phyloP scores from a whole-genome alignment of 1,140 invertebrate genomes.

The Pseudomyrmex dendroicus region DNA sequence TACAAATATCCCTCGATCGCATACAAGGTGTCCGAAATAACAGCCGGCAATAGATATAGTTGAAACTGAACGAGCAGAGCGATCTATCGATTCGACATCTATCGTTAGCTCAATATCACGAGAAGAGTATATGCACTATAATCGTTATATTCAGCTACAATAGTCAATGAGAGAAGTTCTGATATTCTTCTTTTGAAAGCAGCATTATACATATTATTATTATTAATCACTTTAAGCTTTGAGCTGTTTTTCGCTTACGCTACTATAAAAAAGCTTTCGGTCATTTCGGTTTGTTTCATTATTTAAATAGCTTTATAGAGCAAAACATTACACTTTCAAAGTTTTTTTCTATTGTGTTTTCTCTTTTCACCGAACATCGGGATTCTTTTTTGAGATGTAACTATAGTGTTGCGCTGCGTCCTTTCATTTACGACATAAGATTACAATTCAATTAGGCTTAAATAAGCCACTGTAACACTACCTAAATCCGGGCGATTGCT shows the following conservation, averaged over 20 bases:
- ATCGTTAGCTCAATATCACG: background rate
- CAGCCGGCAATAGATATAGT: background rate
- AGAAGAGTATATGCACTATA: background rate
- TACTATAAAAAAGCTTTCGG: slow-evolving; percentile 13
- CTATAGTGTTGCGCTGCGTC: background rate
- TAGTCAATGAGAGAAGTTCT: slow-evolving; percentile 6
- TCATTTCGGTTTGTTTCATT: slow-evolving; percentile 32
- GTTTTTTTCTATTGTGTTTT: background rate
- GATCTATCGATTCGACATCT: background rate
- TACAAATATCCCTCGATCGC: slow-evolving; percentile 36
- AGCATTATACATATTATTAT: slow-evolving; percentile 27
- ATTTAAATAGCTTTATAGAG: slow-evolving; percentile 39
- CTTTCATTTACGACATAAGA: slow-evolving; percentile 1
- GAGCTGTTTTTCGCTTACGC: slow-evolving; percentile 10
- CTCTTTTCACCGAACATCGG: slow-evolving; percentile 21
- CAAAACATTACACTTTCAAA: background rate
- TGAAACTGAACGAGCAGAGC: background rate
- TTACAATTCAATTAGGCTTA: slow-evolving; percentile 17
- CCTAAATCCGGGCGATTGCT: background rate
- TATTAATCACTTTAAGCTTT: background rate
- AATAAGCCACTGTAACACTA: background rate
- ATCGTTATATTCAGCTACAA: background rate
- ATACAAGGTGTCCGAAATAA: background rate
- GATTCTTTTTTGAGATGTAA: slow-evolving; percentile 1
- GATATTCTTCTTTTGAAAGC: slow-evolving; percentile 25